Conservation (phyloP, 2,797 vertebrate genomes). For the Hoplostethus mediterraneus region DNA sequence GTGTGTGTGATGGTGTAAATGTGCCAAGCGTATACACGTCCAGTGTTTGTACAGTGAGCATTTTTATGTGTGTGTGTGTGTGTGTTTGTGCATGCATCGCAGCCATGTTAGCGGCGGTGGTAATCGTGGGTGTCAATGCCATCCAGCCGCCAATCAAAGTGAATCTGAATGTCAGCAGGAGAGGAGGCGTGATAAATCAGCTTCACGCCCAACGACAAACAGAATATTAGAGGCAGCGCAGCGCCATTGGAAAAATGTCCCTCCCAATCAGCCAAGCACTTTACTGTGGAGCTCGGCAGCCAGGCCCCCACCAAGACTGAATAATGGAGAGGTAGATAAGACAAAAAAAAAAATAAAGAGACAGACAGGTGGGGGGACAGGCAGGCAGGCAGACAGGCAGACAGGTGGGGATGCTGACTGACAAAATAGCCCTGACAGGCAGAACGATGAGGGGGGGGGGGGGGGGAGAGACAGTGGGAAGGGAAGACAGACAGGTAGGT, state of each 20-base stretch:
- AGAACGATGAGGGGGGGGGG: constrained; percentile 30
- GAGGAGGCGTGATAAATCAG: constrained; percentile 85
- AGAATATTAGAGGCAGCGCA: constrained; percentile 80
- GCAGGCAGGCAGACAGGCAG: constrained; percentile 4
- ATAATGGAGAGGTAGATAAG: constrained; percentile 57
- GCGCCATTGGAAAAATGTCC: constrained; percentile 84
- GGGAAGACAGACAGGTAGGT: constrained; percentile 38
- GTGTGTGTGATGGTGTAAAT: constrained; percentile 44
- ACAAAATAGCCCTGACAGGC: constrained; percentile 33
- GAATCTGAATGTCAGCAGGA: constrained; percentile 81
- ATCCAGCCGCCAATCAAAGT: constrained; percentile 80
- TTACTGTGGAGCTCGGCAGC: constrained; percentile 74
- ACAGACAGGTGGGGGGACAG: constrained; percentile 38
- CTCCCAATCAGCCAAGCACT: constrained; percentile 81
- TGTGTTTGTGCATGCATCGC: constrained; percentile 16
- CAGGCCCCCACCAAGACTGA: constrained; percentile 46
- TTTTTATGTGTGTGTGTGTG: constrained; percentile 22
- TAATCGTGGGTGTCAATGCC: constrained; percentile 57
- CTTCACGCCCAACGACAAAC: constrained; percentile 81
- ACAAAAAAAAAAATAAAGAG: constrained; percentile 53
- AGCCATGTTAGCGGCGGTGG: constrained; percentile 12
- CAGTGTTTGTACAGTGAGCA: constrained; percentile 24
- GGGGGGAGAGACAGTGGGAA: constrained; percentile 15
- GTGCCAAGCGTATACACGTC: constrained; percentile 41
- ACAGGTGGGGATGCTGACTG: constrained; percentile 21